A percentile compares a stretch with the other conserved stretches of the same genome.
phyloP scores from a whole-genome alignment of 2,113 vertebrate genomes.

The Raja brachyura region DNA sequence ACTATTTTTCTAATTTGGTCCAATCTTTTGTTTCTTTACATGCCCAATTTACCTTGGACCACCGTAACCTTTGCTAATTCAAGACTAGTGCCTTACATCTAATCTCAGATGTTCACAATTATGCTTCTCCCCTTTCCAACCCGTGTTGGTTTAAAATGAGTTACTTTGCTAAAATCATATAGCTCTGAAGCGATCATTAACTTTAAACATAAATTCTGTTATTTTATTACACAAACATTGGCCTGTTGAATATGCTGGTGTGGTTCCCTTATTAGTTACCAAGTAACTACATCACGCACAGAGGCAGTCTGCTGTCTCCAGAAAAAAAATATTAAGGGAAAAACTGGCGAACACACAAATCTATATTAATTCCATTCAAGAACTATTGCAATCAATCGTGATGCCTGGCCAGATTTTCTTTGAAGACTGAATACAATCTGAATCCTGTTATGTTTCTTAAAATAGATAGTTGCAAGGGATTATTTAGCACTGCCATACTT shows the following conservation, averaged over 20 bases:
- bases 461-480: neutral
- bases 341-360: neutral
- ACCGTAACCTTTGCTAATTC: neutral
- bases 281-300: neutral
- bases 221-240: no score
- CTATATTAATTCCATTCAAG: neutral
- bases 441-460: neutral
- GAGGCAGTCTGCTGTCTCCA: neutral
- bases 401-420: neutral
- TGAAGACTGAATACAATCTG: neutral
- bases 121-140: neutral
- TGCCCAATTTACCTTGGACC: neutral
- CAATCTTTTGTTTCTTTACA: no score
- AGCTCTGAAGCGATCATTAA: neutral
- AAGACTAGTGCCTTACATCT: neutral
- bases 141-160: neutral
- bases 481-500: neutral
- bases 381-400: neutral
- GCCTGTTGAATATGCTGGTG: neutral
- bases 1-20: no score
- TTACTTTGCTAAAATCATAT: neutral
- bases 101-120: neutral
- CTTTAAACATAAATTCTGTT: neutral
- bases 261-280: neutral
- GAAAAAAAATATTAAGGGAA: neutral